These are phyloP conservation scores for Morinoia aosen DNA, from an alignment of 2,888 invertebrate species.

Conservation along the genomic window DNA sequence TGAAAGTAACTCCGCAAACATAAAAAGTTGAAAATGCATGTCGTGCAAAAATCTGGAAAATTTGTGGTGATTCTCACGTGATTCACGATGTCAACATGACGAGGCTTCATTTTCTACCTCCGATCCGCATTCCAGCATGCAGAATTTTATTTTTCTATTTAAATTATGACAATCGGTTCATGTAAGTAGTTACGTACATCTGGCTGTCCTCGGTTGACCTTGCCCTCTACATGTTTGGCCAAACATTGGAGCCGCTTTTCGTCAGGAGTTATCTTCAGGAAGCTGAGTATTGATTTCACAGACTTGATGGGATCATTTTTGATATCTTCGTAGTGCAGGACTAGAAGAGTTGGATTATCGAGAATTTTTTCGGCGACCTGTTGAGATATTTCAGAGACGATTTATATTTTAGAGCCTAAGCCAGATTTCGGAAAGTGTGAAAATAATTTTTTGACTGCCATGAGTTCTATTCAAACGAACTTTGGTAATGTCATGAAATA, in stretches of 20 bases:
- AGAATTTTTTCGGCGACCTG: background rate
- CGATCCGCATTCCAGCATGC: background rate
- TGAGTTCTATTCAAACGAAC: no score
- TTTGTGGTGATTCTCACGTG: no score
- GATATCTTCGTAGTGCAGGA: constrained; percentile 70
- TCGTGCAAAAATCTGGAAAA: no score
- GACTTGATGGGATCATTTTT: constrained; percentile 58
- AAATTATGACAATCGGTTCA: background rate
- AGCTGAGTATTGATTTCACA: constrained; percentile 15
- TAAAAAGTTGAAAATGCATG: no score
- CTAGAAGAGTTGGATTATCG: constrained; percentile 63
- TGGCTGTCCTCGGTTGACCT: constrained; percentile 25
- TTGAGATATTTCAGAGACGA: no score
- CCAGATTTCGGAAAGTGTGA: no score
- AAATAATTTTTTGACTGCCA: no score
- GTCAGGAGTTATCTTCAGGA: constrained; percentile 9
- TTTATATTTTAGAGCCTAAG: no score
- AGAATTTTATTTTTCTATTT: background rate
- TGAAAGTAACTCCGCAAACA: no score
- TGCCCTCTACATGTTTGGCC: constrained; percentile 50
- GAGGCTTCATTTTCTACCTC: background rate
- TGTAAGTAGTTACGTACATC: background rate
- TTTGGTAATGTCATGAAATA: no score
- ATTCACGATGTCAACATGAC: no score
- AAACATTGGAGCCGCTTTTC: constrained; percentile 43